Base-by-base conservation (phyloP, 2,113 vertebrate species). In the Odontophorus gujanensis region DNA sequence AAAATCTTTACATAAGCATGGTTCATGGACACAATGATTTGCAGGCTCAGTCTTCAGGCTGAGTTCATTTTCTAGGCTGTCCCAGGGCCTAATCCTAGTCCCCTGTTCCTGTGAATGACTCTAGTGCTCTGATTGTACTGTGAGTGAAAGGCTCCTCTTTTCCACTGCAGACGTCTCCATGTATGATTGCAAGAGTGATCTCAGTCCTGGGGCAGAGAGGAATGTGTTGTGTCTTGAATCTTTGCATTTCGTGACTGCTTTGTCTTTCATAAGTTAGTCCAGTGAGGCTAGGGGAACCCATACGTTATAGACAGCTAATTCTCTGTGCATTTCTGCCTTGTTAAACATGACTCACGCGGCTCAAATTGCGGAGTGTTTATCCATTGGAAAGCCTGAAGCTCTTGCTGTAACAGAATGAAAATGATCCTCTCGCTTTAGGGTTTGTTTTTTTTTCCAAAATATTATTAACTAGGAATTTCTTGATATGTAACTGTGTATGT, bases 271-370 rank as follows among this genome's bases (percentile, higher is more conserved):
- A 77, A 80, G 87, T 82, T 79, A 85, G 68, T 55, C 7, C 4
- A 87, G 55, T 0, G 4, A 91, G 68, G 43, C 45, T 45, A 40
- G 76, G 85, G 90, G 82, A 87, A 71, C 53, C 78, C 78, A 25
- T 62, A 75, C 25, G 13, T 77, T 87, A 48, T 21, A n/a, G 87
- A 36, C 71, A 59, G 72, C 76, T 95, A 81, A 95, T 94, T 92
- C 77, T 78, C 32, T 0, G 82, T 84, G 76, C 74, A 40, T 48
- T 89, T 93, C 85, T 92, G 85, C 92, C 85, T 91, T 61, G 65
- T 81, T 95, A 76, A 89, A 78, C 65, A 40, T 95, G 95, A 96
- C 81, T 96, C 96, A 97, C 62, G 38, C 48, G 71, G 90, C 85
- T 96, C 89, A 84, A 83, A 92, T 91, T 91, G 87, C 81, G 82